Conservation (phyloP, 1,140 invertebrate species). For the Brachionus plicatilis region DNA sequence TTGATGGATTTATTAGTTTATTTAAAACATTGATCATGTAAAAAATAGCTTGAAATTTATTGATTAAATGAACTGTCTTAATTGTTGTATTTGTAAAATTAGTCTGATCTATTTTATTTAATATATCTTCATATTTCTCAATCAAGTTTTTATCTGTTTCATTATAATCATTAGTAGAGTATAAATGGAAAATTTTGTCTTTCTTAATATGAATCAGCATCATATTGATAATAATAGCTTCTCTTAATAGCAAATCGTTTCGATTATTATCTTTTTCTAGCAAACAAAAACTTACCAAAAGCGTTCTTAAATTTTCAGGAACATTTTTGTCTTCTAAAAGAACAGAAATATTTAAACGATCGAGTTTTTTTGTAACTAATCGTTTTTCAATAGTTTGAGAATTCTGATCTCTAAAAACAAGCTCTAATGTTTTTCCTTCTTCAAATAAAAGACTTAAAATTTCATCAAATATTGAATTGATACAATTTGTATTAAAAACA, state of each 20-base stretch:
- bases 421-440: not conserved
- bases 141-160: not conserved
- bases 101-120: not conserved
- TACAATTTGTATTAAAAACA: not conserved
- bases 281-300: not conserved
- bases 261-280: not conserved
- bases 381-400: not conserved
- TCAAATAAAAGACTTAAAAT: not conserved
- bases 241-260: not conserved
- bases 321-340: not conserved
- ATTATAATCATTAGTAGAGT: not conserved
- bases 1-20: not conserved
- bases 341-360: not conserved
- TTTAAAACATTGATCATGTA: not conserved
- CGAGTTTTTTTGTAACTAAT: not conserved
- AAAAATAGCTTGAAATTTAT: not conserved
- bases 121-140: not conserved
- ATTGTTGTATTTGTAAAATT: not conserved
- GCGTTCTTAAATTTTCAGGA: not conserved
- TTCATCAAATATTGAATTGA: not conserved
- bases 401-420: not conserved
- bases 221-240: not conserved
- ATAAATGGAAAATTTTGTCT: not conserved
- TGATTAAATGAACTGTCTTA: not conserved
- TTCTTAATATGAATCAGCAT: not conserved